A percentile compares a stretch with the other conserved stretches of the same genome.
Conservation (phyloP, 2,113 vertebrate species). For the Seriola dumerili region DNA sequence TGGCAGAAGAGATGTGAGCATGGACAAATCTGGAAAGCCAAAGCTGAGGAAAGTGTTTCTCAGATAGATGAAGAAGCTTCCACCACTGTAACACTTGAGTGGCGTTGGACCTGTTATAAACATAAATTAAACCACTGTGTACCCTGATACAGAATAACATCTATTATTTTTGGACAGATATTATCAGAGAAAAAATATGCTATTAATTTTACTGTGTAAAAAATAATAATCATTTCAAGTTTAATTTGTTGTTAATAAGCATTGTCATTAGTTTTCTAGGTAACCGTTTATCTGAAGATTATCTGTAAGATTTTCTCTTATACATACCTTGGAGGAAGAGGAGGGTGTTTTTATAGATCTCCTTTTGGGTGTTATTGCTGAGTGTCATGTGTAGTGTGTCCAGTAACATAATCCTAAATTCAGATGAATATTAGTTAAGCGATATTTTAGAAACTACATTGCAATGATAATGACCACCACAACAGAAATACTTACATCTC, state of each 20-base stretch:
- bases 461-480: neutral
- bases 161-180: neutral
- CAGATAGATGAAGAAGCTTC: constrained; percentile 73
- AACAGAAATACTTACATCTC: constrained; percentile 61
- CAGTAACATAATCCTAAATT: constrained; percentile 55
- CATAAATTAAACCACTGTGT: neutral
- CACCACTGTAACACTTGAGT: constrained; percentile 66
- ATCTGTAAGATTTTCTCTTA: neutral
- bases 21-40: constrained; percentile 70
- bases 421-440: constrained; percentile 1
- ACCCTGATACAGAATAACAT: neutral
- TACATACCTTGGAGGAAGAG: constrained; percentile 58
- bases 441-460: neutral
- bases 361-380: constrained; percentile 46
- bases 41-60: constrained; percentile 70
- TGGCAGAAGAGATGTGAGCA: constrained; percentile 68
- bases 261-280: neutral
- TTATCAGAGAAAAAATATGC: neutral
- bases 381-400: constrained; percentile 47
- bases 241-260: neutral
- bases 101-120: constrained; percentile 47
- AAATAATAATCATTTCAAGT: neutral
- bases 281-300: neutral
- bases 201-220: no score
- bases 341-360: constrained; percentile 49